phyloP scores from a whole-genome alignment of 2,797 vertebrate species.

The Poeciliopsis presidionis region DNA sequence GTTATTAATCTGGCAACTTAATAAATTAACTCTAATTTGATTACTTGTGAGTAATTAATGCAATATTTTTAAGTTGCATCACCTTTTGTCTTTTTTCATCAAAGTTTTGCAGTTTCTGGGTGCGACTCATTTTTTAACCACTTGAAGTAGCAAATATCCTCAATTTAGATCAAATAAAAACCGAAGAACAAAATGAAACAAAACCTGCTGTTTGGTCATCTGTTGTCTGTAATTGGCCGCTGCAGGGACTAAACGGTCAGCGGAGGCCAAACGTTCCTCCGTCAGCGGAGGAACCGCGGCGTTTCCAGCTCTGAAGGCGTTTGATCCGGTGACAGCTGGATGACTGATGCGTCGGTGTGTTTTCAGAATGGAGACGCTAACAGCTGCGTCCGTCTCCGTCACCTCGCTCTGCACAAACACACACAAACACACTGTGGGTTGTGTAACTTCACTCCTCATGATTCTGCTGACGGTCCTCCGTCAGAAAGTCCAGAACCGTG shows the following conservation, averaged over 20 bases:
- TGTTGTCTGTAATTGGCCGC: too few relatives aligned
- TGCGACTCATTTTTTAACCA: too few relatives aligned
- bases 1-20: too few relatives aligned
- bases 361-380: conserved; percentile 38
- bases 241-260: too few relatives aligned
- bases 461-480: conserved; percentile 13
- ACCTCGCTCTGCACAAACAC: neutral
- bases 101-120: too few relatives aligned
- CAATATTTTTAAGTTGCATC: too few relatives aligned
- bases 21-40: too few relatives aligned
- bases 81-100: too few relatives aligned
- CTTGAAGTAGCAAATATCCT: too few relatives aligned
- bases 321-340: conserved; percentile 29
- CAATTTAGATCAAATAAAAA: too few relatives aligned
- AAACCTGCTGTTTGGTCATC: neutral
- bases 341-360: conserved; percentile 32
- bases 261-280: too few relatives aligned
- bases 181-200: neutral
- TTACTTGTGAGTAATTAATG: too few relatives aligned
- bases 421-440: conserved; percentile 10
- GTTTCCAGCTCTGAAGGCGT: conserved; percentile 14
- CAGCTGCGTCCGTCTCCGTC: conserved; percentile 35
- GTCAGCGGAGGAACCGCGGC: neutral
- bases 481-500: neutral
- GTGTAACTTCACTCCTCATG: conserved; percentile 9